Base-by-base conservation (phyloP, 2,888 invertebrate species). In the Eupithecia vulgata region DNA sequence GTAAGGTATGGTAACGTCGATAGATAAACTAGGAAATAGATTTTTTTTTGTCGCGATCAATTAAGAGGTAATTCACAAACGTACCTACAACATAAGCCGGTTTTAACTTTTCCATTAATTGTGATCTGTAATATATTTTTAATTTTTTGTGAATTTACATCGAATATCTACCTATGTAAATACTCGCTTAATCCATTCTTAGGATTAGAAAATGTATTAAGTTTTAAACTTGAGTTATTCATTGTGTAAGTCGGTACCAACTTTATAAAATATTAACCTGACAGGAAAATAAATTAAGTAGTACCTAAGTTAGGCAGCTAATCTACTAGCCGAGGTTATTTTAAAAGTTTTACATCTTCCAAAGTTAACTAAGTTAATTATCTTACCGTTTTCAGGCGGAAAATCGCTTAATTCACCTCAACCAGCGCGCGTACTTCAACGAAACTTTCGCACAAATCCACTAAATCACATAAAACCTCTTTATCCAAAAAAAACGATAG, bases 371-470 rank as follows among this genome's bases (percentile, higher is more conserved):
- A 67, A 57, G 61, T 68, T 61, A 48, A 61, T 30, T 69, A 67
- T 57, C 75, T 75, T 45, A 75, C 75, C 75, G 6, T 72, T 72
- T 21, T 52, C 73, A 64, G 35, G 45, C 69, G 67, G 62, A 70
- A 69, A 57, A 57, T n/a, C 64, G 57, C 59, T 67, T 52, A 40
- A 61, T 68, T 64, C 37, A 45, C 57, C 59, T 45, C 62, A 72
- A 70, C 40, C 65, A 75, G 67, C 59, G 17, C 67, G 70, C 72
- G 67, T 57, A 76, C 68, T 69, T 42, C 40, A 71, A 73, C 42
- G 42, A 5, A 72, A 68, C 64, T 70, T 65, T 68, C 25, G 66
- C 69, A 67, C 67, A 35, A 66, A 71, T 35, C 52, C 40, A 70
- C 68, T 21, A 68, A 68, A 57, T 72, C 76, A 76, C 72, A 48